Base-by-base conservation (phyloP, 1,140 invertebrate genomes). In the Cherax destructor region DNA sequence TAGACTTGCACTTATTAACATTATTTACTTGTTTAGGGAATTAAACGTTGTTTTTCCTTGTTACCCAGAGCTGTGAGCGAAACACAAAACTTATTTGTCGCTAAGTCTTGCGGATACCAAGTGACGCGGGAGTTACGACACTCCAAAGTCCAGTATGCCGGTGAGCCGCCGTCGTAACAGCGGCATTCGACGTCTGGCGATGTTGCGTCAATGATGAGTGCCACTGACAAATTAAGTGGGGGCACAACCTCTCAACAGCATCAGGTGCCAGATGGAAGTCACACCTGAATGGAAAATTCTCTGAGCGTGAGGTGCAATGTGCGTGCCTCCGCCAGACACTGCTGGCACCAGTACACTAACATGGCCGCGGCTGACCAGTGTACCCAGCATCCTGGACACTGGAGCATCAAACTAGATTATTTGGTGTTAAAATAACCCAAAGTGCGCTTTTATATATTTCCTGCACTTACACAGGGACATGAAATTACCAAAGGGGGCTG, bases 21-120 rank as follows among this genome's bases (percentile, higher is more conserved):
- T 65, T 65, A 65, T 65, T 65, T 18, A 16, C 61, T 65, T 65
- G 21, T 3, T 65, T 65, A 65, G 11, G 61, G 5, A 11, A 6
- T 21, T 1, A 65, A 65, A 2, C 52, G 5, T 65, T 18, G 21
- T 18, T 65, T 65, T 65, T 21, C 61, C 61, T 65, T 4, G 1
- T 13, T 65, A 74, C 61, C 83, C 16, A 69, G 83, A 85, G 83
- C 83, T 72, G 83, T 72, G 83, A 85, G 41, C 47, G 83, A 85
- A 85, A 85, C 83, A 85, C 83, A 85, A 41, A 72, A 41, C 65
- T 85, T 65, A 83, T 56, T 5, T 49, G 61, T 74, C 83, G 65
- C 83, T 56, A 13, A 56, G 9, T 56, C 52, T 56, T 56, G 52
- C 13, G 52, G 52, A 56, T 13, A 56, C 52, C 9, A 13, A 13